Base-by-base conservation (phyloP, 2,113 vertebrate species). In the Clinocottus analis region DNA sequence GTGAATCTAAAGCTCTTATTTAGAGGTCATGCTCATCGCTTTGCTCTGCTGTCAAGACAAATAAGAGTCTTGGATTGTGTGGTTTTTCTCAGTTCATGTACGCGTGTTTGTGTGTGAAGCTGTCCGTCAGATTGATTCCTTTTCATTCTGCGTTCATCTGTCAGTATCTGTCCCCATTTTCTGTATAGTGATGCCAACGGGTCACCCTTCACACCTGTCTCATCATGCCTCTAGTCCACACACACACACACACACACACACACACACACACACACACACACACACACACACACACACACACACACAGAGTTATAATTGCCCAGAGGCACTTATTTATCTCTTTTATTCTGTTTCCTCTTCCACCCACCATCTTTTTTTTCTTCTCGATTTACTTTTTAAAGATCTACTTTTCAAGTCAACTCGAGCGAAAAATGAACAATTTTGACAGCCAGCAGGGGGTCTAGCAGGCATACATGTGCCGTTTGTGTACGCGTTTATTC, bases 371-470 rank as follows among this genome's bases (percentile, higher is more conserved):
- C 6, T 43, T 62, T 75, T 1, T 63, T 75, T 33, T 63, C 72
- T 45, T 29, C 27, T 7, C 16, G 12, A n/a, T 79, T 68, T 41
- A 16, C 47, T 61, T 78, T 63, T 58, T 23, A 82, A 65, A 63
- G 27, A 35, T 21, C 31, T 58, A 35, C 41, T 63, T 82, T 79
- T 87, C 39, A 79, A 74, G 60, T 69, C 79, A 82, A 64, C 64
- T 86, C 47, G 3, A 63, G 79, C 85, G 87, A 73, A 90, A 75
- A 78, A 80, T 84, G 56, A 80, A 58, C 35, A 76, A 64, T 84
- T 80, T 80, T 77, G 27, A 25, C 76, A 14, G 69, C 77, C 75
- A 83, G 51, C 60, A 80, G 56, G 67, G 33, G 1, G 35, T 71
- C 82, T 77, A 10, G 39, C 74, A 56, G 77, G 64, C 49, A 35